Evolutionary conservation across 2,888 invertebrate genomes (phyloP).

Genomic region (Lepeophtheirus nordmannii): DNA sequence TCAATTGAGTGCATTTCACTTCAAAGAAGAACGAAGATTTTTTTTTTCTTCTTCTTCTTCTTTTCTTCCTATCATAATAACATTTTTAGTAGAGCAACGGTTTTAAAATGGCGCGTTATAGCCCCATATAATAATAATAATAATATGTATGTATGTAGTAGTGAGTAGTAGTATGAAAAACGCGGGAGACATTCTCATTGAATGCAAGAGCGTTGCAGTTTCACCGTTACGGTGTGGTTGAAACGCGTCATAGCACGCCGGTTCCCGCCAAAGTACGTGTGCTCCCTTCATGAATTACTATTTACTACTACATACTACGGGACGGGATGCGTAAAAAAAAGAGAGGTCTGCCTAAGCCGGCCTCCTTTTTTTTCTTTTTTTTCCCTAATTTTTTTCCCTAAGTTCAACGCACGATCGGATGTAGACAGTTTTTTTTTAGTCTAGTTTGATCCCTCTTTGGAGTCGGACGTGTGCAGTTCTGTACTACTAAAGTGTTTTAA

Average conservation of each 20-base stretch:
- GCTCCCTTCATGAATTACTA: constrained; percentile 1
- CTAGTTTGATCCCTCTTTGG: neutral
- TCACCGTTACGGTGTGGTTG: neutral
- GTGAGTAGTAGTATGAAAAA: neutral
- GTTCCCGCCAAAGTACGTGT: neutral
- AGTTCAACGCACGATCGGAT: neutral
- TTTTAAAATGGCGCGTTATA: neutral
- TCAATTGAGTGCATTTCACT: no score
- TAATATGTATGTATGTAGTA: no score
- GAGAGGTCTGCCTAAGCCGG: constrained; percentile 1
- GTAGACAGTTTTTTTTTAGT: neutral
- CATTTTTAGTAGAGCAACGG: neutral
- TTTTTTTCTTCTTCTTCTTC: neutral
- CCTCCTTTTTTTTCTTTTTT: neutral
- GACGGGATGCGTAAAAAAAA: neutral
- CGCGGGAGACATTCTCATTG: constrained; percentile 7
- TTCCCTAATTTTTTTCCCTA: neutral
- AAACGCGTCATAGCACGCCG: constrained; percentile 3
- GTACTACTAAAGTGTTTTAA: no score
- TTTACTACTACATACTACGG: neutral
- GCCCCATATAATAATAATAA: no score
- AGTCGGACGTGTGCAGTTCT: neutral
- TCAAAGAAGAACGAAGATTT: neutral
- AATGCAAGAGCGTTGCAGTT: constrained; percentile 7
- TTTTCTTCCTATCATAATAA: no score